A percentile compares a stretch with the other conserved stretches of the same genome.
Evolutionary conservation across 2,888 invertebrate genomes (phyloP).

Genomic region (Gerosis bhagava): DNA sequence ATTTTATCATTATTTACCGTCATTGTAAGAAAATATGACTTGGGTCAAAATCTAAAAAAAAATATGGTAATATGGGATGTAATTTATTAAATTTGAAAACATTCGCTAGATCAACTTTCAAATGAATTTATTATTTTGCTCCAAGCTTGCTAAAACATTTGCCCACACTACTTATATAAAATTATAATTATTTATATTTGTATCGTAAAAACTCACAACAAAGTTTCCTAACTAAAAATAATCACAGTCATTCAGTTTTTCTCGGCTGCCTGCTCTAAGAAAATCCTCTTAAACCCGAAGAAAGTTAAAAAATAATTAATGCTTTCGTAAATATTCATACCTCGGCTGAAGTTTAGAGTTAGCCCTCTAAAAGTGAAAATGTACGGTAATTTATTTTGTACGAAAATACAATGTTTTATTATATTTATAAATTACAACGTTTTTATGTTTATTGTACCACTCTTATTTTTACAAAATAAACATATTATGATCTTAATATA

Average conservation of each 20-base stretch:
- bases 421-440: not conserved
- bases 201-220: slow-evolving; percentile 36
- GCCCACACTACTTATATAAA: no score
- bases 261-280: slow-evolving; percentile 60
- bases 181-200: slow-evolving; percentile 30
- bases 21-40: no score
- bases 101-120: no score
- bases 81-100: no score
- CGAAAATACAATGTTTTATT: slow-evolving; percentile 14
- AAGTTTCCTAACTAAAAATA: slow-evolving; percentile 48
- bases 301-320: slow-evolving; percentile 83
- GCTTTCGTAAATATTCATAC: slow-evolving; percentile 84
- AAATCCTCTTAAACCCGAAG: slow-evolving; percentile 74
- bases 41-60: no score
- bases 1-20: no score
- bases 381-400: slow-evolving; percentile 34
- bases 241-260: slow-evolving; percentile 60
- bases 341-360: slow-evolving; percentile 75
- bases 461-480: no score
- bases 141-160: no score
- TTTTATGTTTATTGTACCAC: no score
- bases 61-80: no score
- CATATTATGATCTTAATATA: no score
- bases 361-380: slow-evolving; percentile 53
- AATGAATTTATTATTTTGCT: no score